A percentile compares a stretch with the other conserved stretches of the same genome.
Evolutionary conservation across 2,888 invertebrate species (phyloP).

Genomic region (Hyposoter dolosus): DNA sequence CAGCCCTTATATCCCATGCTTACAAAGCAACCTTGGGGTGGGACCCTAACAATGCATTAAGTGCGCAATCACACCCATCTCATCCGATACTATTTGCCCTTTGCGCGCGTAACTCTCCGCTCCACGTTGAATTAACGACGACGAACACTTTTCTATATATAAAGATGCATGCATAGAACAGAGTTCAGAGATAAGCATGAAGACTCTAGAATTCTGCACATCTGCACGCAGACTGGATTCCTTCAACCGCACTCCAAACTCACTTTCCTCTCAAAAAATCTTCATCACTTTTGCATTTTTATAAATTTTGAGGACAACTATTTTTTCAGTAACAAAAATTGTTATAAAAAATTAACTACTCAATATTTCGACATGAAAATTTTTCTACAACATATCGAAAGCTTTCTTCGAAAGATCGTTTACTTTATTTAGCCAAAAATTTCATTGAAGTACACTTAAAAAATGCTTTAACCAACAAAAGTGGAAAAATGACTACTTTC

Average conservation of each 20-base stretch:
- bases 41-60: constrained; percentile 84
- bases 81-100: constrained; percentile 85
- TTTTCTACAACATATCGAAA: no score
- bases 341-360: no score
- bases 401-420: no score
- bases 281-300: neutral
- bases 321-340: no score
- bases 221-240: neutral
- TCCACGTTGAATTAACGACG: constrained; percentile 81
- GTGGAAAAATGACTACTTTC: no score
- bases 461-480: no score
- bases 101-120: constrained; percentile 81
- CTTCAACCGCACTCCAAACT: neutral
- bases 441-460: no score
- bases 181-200: constrained; percentile 14
- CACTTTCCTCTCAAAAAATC: neutral
- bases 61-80: constrained; percentile 85
- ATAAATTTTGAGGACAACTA: no score
- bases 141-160: constrained; percentile 67
- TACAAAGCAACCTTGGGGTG: constrained; percentile 71
- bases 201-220: neutral
- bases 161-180: neutral
- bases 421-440: no score
- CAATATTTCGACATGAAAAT: no score
- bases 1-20: constrained; percentile 80